A percentile compares a stretch with the other conserved stretches of the same genome.
Conservation (phyloP, 2,797 vertebrate genomes). For the Spondyliosoma cantharus region DNA sequence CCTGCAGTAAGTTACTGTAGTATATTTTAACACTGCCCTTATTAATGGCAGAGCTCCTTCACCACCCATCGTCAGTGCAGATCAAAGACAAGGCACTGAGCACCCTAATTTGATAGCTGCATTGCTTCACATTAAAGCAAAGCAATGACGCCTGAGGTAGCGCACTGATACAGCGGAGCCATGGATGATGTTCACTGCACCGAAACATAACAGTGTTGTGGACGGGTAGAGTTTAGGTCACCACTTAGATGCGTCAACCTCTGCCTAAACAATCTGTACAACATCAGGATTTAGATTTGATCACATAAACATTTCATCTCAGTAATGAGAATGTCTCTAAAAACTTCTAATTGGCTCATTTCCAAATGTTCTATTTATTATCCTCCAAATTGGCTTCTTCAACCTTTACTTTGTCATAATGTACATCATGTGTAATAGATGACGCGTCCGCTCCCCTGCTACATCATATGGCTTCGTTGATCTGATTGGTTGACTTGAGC, state of each 20-base stretch:
- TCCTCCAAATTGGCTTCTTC: conserved; percentile 2
- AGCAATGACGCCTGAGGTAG: background rate
- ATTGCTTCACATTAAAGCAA: conserved; percentile 14
- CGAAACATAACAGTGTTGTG: background rate
- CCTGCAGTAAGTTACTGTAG: background rate
- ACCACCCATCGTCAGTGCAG: background rate
- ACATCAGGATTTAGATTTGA: background rate
- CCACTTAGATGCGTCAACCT: background rate
- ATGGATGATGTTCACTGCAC: background rate
- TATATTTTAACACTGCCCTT: background rate
- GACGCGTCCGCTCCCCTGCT: too few relatives aligned
- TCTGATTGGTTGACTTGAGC: too few relatives aligned
- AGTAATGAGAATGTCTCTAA: background rate
- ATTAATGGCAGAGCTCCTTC: background rate
- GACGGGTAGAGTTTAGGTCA: background rate
- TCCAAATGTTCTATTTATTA: background rate
- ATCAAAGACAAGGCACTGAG: conserved; percentile 2
- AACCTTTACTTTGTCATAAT: background rate
- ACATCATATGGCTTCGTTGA: too few relatives aligned
- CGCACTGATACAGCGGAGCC: background rate
- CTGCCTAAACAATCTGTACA: background rate
- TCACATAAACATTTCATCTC: too few relatives aligned
- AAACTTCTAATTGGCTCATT: background rate
- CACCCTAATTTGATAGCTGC: background rate
- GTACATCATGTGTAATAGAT: background rate